A percentile compares a stretch with the other conserved stretches of the same genome.
Evolutionary conservation across 2,113 vertebrate genomes (phyloP).

Genomic region (Garra rufa): DNA sequence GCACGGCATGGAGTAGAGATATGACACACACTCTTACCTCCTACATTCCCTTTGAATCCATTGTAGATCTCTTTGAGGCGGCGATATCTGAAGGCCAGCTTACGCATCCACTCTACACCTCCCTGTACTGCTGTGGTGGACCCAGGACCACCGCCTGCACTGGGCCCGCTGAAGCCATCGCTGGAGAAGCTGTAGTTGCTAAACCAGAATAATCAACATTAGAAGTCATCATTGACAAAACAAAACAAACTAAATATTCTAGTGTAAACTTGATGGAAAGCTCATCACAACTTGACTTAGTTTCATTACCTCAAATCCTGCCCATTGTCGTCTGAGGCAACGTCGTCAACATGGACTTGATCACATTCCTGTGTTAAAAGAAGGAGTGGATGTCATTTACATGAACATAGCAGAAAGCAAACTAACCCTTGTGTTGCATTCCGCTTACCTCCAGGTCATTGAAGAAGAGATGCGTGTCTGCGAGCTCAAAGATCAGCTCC

Average conservation of each 20-base stretch:
- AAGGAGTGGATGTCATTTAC: not conserved
- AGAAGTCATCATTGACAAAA: not conserved
- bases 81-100: conserved; percentile 96
- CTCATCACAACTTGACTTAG: not conserved
- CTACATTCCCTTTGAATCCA: conserved; percentile 88
- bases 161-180: conserved; percentile 90
- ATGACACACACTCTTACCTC: conserved; percentile 76
- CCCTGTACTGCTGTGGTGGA: conserved; percentile 86
- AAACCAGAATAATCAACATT: not conserved
- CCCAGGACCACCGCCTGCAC: conserved; percentile 77
- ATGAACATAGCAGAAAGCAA: not conserved
- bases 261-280: not conserved
- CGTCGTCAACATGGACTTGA: conserved; percentile 97
- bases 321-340: conserved; percentile 96
- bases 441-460: conserved; percentile 91
- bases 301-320: conserved; percentile 90
- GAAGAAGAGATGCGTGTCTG: conserved; percentile 98
- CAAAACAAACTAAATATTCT: not conserved
- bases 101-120: conserved; percentile 98
- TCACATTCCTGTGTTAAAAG: conserved; percentile 89
- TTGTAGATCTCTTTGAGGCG: conserved; percentile 95
- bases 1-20: not conserved
- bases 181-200: conserved; percentile 95
- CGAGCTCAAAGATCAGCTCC: conserved; percentile 98
- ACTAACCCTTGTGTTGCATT: not conserved